A percentile compares a stretch with the other conserved stretches of the same genome.
Conservation (phyloP, 2,888 invertebrate species). For the Neocrepidodera transversa region DNA sequence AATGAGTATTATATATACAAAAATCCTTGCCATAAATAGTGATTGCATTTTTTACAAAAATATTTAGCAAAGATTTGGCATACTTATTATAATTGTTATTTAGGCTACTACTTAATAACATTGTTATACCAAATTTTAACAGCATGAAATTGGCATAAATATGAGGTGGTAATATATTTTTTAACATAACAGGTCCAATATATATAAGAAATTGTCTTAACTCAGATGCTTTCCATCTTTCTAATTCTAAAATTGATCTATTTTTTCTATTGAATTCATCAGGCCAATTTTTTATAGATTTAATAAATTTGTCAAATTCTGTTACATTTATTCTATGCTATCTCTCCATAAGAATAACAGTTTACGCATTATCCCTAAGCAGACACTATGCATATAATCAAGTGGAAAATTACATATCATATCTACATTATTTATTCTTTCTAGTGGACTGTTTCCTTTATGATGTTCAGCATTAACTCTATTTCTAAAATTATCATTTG, state of each 20-base stretch:
- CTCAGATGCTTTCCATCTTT: conserved; percentile 32
- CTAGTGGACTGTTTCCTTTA: not conserved
- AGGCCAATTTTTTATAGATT: conserved; percentile 26
- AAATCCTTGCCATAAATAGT: conserved; percentile 27
- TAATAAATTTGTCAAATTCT: conserved; percentile 8
- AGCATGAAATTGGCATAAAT: conserved; percentile 30
- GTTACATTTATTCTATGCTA: conserved; percentile 8
- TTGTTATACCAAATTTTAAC: conserved; percentile 29
- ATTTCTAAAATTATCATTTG: conserved; percentile 17
- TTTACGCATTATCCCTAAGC: conserved; percentile 18
- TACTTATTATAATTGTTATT: conserved; percentile 28
- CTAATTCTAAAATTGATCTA: conserved; percentile 22
- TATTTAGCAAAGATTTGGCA: conserved; percentile 23
- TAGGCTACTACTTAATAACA: conserved; percentile 27
- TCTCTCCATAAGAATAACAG: conserved; percentile 17
- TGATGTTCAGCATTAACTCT: conserved; percentile 6
- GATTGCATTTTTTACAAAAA: conserved; percentile 21
- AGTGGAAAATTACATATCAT: conserved; percentile 5
- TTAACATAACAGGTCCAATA: conserved; percentile 25
- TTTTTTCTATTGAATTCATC: conserved; percentile 29
- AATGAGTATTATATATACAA: conserved; percentile 27
- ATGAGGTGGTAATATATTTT: conserved; percentile 23
- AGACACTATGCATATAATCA: conserved; percentile 24
- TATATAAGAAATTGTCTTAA: conserved; percentile 30
- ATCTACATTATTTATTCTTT: not conserved